These are phyloP conservation scores for Rhorus exstirpatorius DNA, from an alignment of 2,888 invertebrate species.

Conservation along the genomic window DNA sequence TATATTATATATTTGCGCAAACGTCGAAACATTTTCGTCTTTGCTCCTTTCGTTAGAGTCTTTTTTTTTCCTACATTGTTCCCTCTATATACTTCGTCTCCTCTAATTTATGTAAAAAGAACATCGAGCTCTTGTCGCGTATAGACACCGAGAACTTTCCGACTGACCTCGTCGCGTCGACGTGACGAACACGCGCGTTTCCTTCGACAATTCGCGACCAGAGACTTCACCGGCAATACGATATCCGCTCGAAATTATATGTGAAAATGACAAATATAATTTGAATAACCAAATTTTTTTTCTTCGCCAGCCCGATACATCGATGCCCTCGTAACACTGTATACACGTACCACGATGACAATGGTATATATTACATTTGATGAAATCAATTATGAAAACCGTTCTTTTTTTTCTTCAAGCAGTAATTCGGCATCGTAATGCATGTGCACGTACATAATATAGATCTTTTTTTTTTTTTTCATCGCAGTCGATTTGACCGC, in stretches of 20 bases:
- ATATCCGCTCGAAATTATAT: slow-evolving; percentile 8
- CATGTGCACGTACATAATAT: background rate
- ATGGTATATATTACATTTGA: background rate
- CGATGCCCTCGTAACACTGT: background rate
- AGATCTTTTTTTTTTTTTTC: background rate
- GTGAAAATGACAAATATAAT: slow-evolving; percentile 23
- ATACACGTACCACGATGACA: slow-evolving; percentile 8
- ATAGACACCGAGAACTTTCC: slow-evolving; percentile 33
- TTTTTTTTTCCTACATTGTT: too few species aligned
- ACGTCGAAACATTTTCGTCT: too few species aligned
- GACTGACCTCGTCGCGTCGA: slow-evolving; percentile 17
- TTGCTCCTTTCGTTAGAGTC: too few species aligned
- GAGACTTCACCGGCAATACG: background rate
- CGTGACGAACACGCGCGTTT: background rate
- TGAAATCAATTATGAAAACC: slow-evolving; percentile 4
- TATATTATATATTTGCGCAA: too few species aligned
- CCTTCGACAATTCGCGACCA: background rate
- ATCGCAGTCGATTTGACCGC: too few species aligned
- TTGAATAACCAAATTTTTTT: slow-evolving; percentile 25
- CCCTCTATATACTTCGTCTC: too few species aligned
- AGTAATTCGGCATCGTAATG: slow-evolving; percentile 3
- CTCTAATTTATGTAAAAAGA: too few species aligned
- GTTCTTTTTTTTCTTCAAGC: background rate
- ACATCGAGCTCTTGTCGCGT: too few species aligned
- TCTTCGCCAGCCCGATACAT: background rate